Evolutionary conservation across 1,140 invertebrate genomes (phyloP), one percentile per base, ranked within the genome.

Genomic region (Hypothenemus hampei): DNA sequence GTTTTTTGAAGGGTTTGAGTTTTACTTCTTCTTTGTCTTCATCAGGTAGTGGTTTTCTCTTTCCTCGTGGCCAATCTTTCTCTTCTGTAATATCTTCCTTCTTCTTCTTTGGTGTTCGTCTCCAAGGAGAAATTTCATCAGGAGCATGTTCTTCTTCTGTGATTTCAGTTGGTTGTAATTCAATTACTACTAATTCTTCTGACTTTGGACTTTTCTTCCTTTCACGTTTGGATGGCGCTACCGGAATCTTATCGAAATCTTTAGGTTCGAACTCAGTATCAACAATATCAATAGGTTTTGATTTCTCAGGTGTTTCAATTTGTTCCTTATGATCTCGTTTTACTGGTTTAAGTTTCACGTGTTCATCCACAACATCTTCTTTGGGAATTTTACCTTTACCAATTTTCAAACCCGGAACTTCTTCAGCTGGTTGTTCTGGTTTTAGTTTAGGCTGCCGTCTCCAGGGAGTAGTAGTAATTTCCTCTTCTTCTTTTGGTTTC

Each of bases 1-100:
- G 59, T 58, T 67, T 69, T 24, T 58, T 52, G 52, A 72, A 66
- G 6, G 68, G 67, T 57, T 73, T 74, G 11, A 69, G 62, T 43
- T 55, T 59, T 5, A 66, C 59, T 45, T 72, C 65, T 37, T 73
- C 69, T 20, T 65, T 54, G 56, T 67, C 55, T 61, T 73, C 70
- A 61, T 71, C 67, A 16, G 70, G 65, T 19, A 70, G 65, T 15
- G 67, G 69, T 48, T 68, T 53, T 19, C 64, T 67, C 59, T 73
- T 75, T 36, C 73, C 74, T 35, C 63, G 69, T 8, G 70, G 73
- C 71, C 73, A 74, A 41, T 70, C 59, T 51, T 71, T 71, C 56
- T 66, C 66, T 60, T 72, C 67, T 11, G 55, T 50, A 23, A 53
- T 26, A 56, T 66, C 63, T 58, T 68, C 60, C 13, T 24, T 41